These are phyloP conservation scores for Lanius ludovicianus DNA, from an alignment of 2,113 vertebrate genomes.

Conservation along the genomic window DNA sequence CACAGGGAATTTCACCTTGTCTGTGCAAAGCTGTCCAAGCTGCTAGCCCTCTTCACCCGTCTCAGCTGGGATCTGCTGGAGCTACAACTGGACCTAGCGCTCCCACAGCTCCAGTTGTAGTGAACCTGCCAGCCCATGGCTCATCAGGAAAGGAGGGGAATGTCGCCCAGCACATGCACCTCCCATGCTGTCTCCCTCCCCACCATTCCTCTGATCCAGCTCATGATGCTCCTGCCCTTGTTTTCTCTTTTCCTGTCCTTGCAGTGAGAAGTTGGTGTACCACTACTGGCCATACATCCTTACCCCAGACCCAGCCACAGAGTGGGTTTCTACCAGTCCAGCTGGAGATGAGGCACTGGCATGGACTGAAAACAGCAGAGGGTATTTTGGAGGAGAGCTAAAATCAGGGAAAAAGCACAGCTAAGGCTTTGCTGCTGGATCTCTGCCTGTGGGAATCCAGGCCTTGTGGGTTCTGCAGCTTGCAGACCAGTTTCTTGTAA, in stretches of 20 bases:
- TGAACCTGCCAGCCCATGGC: neutral
- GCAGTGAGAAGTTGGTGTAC: neutral
- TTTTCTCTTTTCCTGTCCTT: neutral
- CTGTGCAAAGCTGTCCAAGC: neutral
- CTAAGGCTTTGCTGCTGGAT: neutral
- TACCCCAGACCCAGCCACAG: neutral
- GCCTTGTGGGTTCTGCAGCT: neutral
- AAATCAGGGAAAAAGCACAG: neutral
- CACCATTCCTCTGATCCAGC: neutral
- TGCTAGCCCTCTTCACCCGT: neutral
- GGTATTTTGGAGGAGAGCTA: neutral
- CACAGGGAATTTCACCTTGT: neutral
- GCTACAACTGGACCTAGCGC: neutral
- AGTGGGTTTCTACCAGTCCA: neutral
- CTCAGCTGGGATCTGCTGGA: neutral
- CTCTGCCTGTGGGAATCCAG: neutral
- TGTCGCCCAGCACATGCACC: fast-evolving
- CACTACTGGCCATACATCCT: fast-evolving
- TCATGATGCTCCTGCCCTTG: neutral
- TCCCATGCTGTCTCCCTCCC: fast-evolving
- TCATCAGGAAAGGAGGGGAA: fast-evolving
- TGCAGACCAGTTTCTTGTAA: neutral
- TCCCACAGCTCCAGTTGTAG: neutral
- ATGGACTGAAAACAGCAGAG: neutral
- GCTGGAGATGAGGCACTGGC: neutral